Evolutionary conservation across 2,888 invertebrate species (phyloP), one percentile per base, ranked within the genome.

Genomic region (Synergus gifuensis): DNA sequence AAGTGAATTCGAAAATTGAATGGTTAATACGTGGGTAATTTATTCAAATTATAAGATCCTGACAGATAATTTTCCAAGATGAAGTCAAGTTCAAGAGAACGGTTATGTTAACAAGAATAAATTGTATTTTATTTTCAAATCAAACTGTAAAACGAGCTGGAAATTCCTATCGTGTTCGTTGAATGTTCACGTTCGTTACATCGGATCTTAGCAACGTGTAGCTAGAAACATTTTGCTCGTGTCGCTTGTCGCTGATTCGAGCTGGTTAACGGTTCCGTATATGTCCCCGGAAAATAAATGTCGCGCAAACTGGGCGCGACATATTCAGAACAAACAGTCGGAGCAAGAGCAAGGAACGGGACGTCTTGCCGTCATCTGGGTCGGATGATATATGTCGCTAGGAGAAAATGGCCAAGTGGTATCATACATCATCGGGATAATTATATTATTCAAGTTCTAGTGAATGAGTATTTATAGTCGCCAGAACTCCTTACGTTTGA

Each of bases 381-480:
- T 63, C 79, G 76, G 77, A 83, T 81, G 83, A 81, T 83, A 82
- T 80, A 83, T 79, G 84, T 80, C 81, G 82, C 81, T 77, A 77
- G 77, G 82, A 81, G 81, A 83, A 77, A 79, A 81, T 78, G 62
- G 85, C 83, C 85, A 87, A 87, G 86, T 84, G 85, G 83, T 81
- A 79, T 83, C 87, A 88, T 91, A 91, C 86, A 90, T 91, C 91
- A 91, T 86, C 83, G 84, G 87, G 90, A 91, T 92, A 91, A 91
- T 91, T 91, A 91, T 91, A 91, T 91, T 91, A 91, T 83, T 81
- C 82, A 69, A 76, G 79, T 54, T 78, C 46, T 76, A 60, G 76
- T 62, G 76, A 77, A 76, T 64, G 73, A 16, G 76, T 82, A 83
- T 83, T 78, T 83, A 80, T 83, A 83, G 80, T 76, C 36, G 40